Base-by-base conservation (phyloP, 1,140 invertebrate species). In the Euschistus heros region DNA sequence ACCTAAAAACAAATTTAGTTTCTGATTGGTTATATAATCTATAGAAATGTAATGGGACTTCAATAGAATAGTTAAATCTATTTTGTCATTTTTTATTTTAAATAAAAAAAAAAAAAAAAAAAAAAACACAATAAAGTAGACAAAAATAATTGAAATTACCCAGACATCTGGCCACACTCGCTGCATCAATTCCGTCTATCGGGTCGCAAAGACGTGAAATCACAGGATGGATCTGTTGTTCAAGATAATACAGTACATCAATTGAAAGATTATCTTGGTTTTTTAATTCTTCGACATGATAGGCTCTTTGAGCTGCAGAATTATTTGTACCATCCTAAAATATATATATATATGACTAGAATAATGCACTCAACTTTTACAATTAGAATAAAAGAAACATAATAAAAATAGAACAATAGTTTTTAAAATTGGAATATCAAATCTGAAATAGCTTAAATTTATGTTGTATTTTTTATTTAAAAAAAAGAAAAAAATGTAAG, bases 201-300 rank as follows among this genome's bases (percentile, higher is more conserved):
- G 95, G 95, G 68, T 97, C 93, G 73, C 92, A 95, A 68, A 99
- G 85, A 66, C 97, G 81, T 17, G 89, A 86, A 63, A 98, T 84
- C 0, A 99, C 94, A 0, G 96, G 96, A 75, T 97, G 92, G 30
- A 99, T 82, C 78, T 96, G 92, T 73, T 89, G 85, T 0, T 84
- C 79, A 55, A 95, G 74, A 77, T 96, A 95, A 76, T 94, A 95
- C 65, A 84, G 82, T 2, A 81, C 79, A 74, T 96, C 93, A 17
- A 92, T 79, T 77, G 86, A 88, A 0, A 93, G 76, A 44, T 76
- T 77, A 8, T 79, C 82, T 64, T 82, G 84, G 60, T 81, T 85
- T 72, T 91, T 91, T 27, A 89, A 74, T 76, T 98, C 95, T 60
- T 96, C 93, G 50, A 92, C 80, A 72, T 96, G 92, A 76, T 97